phyloP scores from a whole-genome alignment of 2,113 vertebrate genomes.

The Lichenostomus cassidix region DNA sequence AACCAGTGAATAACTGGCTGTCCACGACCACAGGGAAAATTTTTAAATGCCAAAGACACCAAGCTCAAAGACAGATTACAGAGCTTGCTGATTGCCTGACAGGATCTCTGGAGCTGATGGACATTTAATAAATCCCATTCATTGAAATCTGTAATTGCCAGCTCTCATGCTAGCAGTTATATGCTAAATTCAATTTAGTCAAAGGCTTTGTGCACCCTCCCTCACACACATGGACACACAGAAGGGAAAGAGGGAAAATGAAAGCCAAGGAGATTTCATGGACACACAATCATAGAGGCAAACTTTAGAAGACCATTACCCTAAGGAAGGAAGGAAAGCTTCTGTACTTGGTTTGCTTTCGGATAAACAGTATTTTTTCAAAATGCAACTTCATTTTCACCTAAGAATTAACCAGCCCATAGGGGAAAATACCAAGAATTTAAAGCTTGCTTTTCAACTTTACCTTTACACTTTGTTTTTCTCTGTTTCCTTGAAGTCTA shows the following conservation, averaged over 20 bases:
- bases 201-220: background rate
- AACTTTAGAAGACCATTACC: background rate
- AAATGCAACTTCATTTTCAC: background rate
- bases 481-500: background rate
- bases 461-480: background rate
- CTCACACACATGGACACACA: background rate
- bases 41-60: background rate
- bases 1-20: background rate
- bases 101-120: background rate
- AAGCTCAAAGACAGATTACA: background rate
- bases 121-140: background rate
- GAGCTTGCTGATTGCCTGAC: background rate
- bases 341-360: background rate
- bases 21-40: background rate
- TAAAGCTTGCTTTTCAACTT: background rate
- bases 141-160: background rate
- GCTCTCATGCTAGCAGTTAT: background rate
- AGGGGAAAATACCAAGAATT: background rate
- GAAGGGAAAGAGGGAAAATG: background rate
- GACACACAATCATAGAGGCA: background rate
- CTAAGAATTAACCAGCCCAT: background rate
- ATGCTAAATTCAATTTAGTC: slow-evolving; percentile 1
- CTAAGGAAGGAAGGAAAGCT: background rate
- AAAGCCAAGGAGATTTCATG: background rate
- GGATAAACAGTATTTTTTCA: background rate